Evolutionary conservation across 2,888 invertebrate species (phyloP).

Genomic region (Cerceris ruficornis): DNA sequence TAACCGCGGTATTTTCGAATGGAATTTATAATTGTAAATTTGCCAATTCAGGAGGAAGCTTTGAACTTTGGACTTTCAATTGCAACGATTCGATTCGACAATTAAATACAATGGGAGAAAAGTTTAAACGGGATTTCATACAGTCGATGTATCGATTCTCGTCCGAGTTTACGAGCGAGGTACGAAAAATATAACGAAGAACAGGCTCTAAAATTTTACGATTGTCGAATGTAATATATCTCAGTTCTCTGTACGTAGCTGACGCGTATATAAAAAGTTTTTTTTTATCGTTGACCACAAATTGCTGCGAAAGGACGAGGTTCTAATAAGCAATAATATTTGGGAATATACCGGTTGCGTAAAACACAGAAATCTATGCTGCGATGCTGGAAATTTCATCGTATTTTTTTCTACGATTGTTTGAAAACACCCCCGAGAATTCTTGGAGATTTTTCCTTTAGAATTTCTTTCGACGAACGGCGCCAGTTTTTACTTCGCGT

Average conservation of each 20-base stretch:
- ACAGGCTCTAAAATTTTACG: conserved; percentile 31
- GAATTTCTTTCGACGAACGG: too few species aligned
- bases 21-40: not conserved
- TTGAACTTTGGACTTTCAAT: not conserved
- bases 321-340: not conserved
- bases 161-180: conserved; percentile 22
- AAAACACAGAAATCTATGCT: too few species aligned
- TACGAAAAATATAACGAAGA: not conserved
- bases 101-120: not conserved
- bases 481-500: too few species aligned
- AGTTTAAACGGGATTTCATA: not conserved
- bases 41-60: not conserved
- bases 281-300: conserved; percentile 13
- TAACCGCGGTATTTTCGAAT: conserved; percentile 15
- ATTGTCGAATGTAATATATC: conserved; percentile 5
- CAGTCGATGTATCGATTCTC: conserved; percentile 2
- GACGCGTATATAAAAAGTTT: conserved; percentile 5
- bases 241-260: conserved; percentile 6
- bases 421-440: too few species aligned
- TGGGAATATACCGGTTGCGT: not conserved
- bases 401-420: not conserved
- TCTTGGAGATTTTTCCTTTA: too few species aligned
- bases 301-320: not conserved
- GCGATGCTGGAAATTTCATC: not conserved
- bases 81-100: not conserved